Evolutionary conservation across 2,888 invertebrate genomes (phyloP).

Genomic region (Erebia aethiops): DNA sequence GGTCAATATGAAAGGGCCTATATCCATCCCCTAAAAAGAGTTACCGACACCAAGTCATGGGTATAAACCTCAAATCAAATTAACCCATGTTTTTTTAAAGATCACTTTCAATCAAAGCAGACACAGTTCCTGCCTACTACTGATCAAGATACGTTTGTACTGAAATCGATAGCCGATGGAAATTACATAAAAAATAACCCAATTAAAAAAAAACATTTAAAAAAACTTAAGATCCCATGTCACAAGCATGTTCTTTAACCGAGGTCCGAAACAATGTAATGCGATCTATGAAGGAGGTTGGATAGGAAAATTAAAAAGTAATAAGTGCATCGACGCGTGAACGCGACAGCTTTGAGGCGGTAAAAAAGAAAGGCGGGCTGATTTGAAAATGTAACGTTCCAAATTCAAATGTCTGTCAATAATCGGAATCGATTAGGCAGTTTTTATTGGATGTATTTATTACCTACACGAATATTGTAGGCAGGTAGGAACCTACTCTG

Average conservation of each 20-base stretch:
- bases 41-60: slow-evolving; percentile 26
- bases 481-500: too few relatives aligned
- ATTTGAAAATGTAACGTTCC: slow-evolving; percentile 44
- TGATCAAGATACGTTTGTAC: slow-evolving; percentile 40
- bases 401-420: slow-evolving; percentile 41
- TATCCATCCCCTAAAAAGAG: slow-evolving; percentile 19
- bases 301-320: slow-evolving; percentile 57
- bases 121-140: slow-evolving; percentile 29
- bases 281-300: slow-evolving; percentile 61
- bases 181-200: slow-evolving; percentile 33
- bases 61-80: slow-evolving; percentile 36
- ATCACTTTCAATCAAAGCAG: slow-evolving; percentile 37
- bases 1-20: not conserved
- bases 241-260: slow-evolving; percentile 44
- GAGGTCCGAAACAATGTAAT: slow-evolving; percentile 55
- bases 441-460: slow-evolving; percentile 26
- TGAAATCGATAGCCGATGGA: slow-evolving; percentile 43
- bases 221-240: slow-evolving; percentile 45
- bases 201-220: slow-evolving; percentile 35
- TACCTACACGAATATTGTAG: too few relatives aligned
- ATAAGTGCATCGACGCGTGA: slow-evolving; percentile 66
- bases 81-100: slow-evolving; percentile 25
- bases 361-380: slow-evolving; percentile 55
- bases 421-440: slow-evolving; percentile 33
- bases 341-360: slow-evolving; percentile 60